A percentile compares a stretch with the other conserved stretches of the same genome.
Conservation (phyloP, 2,888 invertebrate species). For the Cistogaster globosa region DNA sequence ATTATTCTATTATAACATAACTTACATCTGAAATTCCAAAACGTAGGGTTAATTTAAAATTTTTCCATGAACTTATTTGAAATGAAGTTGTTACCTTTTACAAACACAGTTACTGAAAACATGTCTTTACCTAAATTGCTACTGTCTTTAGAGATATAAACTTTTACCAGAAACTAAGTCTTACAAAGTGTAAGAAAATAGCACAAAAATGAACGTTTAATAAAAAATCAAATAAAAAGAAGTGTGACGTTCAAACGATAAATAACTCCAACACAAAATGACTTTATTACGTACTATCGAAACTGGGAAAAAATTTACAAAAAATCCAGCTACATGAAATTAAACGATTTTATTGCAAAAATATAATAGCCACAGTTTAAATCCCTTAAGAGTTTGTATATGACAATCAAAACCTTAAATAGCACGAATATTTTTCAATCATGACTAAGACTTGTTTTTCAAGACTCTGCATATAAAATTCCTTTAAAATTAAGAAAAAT, state of each 20-base stretch:
- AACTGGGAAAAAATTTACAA: not conserved
- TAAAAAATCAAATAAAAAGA: conserved; percentile 4
- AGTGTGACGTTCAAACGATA: conserved; percentile 46
- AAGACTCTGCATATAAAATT: not conserved
- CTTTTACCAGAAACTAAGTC: not conserved
- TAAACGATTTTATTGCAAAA: conserved; percentile 39
- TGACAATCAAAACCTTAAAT: conserved; percentile 35
- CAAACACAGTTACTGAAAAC: not conserved
- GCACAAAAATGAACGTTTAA: conserved; percentile 4
- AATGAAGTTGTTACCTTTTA: conserved; percentile 12
- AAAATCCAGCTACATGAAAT: not conserved
- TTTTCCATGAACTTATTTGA: not conserved
- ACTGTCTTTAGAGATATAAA: conserved; percentile 7
- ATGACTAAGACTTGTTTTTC: conserved; percentile 31
- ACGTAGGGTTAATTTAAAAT: no score
- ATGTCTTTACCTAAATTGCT: conserved; percentile 2
- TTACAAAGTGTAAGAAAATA: conserved; percentile 11
- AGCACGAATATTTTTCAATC: conserved; percentile 26
- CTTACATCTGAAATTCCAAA: no score
- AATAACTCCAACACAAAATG: conserved; percentile 55
- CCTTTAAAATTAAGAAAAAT: not conserved
- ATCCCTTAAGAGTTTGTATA: conserved; percentile 64
- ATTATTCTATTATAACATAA: no score
- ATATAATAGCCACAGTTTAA: conserved; percentile 36
- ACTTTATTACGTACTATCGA: conserved; percentile 39